These are phyloP conservation scores for Amaurobius ferox DNA, from an alignment of 2,888 invertebrate species.

Conservation along the genomic window DNA sequence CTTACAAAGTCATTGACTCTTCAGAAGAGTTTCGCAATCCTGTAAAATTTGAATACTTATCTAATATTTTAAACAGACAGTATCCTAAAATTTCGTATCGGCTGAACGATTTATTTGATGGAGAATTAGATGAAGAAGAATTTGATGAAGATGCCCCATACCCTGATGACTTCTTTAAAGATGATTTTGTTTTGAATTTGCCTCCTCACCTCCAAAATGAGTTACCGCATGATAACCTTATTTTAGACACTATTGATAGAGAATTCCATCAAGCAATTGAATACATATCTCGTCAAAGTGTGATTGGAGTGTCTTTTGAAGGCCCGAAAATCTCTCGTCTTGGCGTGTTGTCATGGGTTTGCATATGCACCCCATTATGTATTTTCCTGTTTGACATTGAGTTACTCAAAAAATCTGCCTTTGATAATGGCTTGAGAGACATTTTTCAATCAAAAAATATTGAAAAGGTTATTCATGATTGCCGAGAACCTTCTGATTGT, in stretches of 20 bases:
- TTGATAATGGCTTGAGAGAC: constrained; percentile 79
- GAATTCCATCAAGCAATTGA: constrained; percentile 16
- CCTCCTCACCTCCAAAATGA: background rate
- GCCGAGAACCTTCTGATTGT: constrained; percentile 81
- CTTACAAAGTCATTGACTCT: background rate
- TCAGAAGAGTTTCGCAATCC: background rate
- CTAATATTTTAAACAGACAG: too few relatives aligned
- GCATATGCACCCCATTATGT: constrained; percentile 75
- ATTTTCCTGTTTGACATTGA: constrained; percentile 77
- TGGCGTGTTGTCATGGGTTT: constrained; percentile 77
- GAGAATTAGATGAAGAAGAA: background rate
- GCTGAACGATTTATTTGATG: background rate
- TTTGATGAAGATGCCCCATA: background rate
- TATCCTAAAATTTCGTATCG: too few relatives aligned
- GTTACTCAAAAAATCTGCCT: constrained; percentile 75
- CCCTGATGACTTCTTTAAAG: background rate
- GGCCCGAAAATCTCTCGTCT: constrained; percentile 76
- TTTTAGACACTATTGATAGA: background rate
- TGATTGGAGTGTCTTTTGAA: constrained; percentile 76
- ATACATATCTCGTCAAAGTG: constrained; percentile 46
- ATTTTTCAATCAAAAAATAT: constrained; percentile 78
- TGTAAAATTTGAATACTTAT: background rate
- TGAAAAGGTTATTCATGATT: constrained; percentile 82
- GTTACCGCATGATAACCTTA: background rate
- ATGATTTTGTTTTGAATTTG: background rate